A percentile compares a stretch with the other conserved stretches of the same genome.
Evolutionary conservation across 2,797 vertebrate genomes (phyloP).

Genomic region (Miichthys miiuy): DNA sequence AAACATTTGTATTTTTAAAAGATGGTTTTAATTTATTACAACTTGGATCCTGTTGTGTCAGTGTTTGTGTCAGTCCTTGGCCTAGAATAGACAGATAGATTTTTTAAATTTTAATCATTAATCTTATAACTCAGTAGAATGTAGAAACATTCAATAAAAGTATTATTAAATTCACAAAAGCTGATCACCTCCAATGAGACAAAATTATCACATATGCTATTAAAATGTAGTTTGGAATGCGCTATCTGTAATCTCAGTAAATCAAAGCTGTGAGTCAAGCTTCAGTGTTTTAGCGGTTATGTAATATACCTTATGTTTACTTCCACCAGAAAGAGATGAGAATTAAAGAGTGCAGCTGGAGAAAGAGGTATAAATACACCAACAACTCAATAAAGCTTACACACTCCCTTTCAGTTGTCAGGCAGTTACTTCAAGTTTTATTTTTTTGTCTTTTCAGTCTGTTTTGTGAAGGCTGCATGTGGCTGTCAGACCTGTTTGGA

Average conservation of each 20-base stretch:
- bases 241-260: neutral
- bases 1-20: no score
- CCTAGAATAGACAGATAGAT: no score
- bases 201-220: neutral
- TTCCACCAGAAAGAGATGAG: constrained; percentile 28
- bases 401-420: neutral
- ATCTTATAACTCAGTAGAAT: neutral
- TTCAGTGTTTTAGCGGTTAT: neutral
- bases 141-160: neutral
- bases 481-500: no score
- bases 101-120: no score
- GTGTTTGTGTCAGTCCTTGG: no score
- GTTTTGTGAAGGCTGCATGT: neutral
- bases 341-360: constrained; percentile 58
- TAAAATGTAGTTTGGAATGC: neutral
- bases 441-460: neutral
- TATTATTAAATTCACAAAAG: neutral
- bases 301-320: constrained; percentile 21
- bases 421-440: neutral
- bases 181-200: neutral
- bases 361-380: constrained; percentile 6
- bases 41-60: no score
- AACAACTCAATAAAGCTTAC: neutral
- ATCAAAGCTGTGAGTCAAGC: neutral
- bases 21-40: no score